Evolutionary conservation across 37 sponge, comb jelly and placozoan species (phyloP).

Genomic region (Beroe forskalii): DNA sequence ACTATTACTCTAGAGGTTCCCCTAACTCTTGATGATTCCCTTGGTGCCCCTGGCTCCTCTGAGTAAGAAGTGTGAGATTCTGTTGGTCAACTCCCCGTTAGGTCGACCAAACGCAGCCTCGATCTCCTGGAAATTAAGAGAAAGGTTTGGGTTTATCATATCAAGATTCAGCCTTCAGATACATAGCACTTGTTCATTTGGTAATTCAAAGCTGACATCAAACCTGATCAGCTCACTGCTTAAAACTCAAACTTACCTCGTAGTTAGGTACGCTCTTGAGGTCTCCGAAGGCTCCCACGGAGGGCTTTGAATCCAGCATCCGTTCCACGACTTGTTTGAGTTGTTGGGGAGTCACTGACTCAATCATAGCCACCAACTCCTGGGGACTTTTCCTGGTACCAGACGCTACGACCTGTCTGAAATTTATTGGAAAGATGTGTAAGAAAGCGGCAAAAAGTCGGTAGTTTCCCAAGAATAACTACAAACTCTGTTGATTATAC

Average conservation of each 20-base stretch:
- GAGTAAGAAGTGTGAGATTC: not conserved
- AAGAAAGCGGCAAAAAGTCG: too few relatives aligned
- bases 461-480: too few relatives aligned
- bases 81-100: not conserved
- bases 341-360: slow-evolving; percentile 36
- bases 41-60: not conserved
- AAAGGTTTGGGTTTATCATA: too few relatives aligned
- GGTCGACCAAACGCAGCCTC: not conserved
- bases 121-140: slow-evolving; percentile 33
- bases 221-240: too few relatives aligned
- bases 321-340: not conserved
- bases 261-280: not conserved
- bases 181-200: too few relatives aligned
- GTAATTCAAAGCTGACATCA: too few relatives aligned
- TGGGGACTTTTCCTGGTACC: not conserved
- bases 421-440: too few relatives aligned
- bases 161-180: too few relatives aligned
- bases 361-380: not conserved
- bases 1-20: too few relatives aligned
- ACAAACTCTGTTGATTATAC: too few relatives aligned
- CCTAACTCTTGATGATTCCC: not conserved
- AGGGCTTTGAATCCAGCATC: not conserved
- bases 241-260: not conserved
- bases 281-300: slow-evolving; percentile 7
- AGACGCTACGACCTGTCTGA: slow-evolving; percentile 4